Base-by-base conservation (phyloP, 35 echinoderm and acorn worm species). In the Apostichopus californicus region DNA sequence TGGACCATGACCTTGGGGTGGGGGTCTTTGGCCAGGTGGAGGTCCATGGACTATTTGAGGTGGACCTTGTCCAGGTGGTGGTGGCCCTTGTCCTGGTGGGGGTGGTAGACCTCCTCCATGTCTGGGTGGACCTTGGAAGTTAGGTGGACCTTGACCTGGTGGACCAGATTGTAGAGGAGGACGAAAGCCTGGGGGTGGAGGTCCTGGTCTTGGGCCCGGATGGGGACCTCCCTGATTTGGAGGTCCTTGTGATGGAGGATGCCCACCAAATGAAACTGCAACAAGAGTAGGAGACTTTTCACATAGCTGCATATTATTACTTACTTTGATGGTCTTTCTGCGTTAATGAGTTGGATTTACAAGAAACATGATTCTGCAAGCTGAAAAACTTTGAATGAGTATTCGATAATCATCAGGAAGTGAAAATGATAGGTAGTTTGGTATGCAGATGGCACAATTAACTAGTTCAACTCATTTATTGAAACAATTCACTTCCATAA, bases 21-120 rank as follows among this genome's bases (percentile, higher is more conserved):
- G 94, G 18, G 81, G 90, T 64, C 94, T 86, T 7, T 92, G 94
- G 26, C 71, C 71, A 57, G 73, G 84, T 73, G 79, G 78, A 34
- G 93, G 90, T 77, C 93, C 26, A 85, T 91, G 64, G 64, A 63
- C 81, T 59, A 71, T 68, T 81, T 73, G 90, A 52, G 86, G 92
- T 55, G 92, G 92, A 14, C 93, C 93, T 58, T 94, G 93, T 11
- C 89, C 78, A 22, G 93, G 93, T 60, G 92, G 92, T 55, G 88
- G 93, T 9, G 86, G 92, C n/a, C 93, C 93, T 54, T 94, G 93
- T 56, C 89, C 88, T 77, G 92, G 64, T 59, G 91, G 88, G 15
- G 71, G 87, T 23, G 83, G 90, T 55, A 70, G 90, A 24, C 72
- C 82, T 9, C 72, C 82, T 9, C 90, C 91, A 54, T 68, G 57